Evolutionary conservation across 2,113 vertebrate genomes (phyloP).

Genomic region (Formicarius rufipectus): DNA sequence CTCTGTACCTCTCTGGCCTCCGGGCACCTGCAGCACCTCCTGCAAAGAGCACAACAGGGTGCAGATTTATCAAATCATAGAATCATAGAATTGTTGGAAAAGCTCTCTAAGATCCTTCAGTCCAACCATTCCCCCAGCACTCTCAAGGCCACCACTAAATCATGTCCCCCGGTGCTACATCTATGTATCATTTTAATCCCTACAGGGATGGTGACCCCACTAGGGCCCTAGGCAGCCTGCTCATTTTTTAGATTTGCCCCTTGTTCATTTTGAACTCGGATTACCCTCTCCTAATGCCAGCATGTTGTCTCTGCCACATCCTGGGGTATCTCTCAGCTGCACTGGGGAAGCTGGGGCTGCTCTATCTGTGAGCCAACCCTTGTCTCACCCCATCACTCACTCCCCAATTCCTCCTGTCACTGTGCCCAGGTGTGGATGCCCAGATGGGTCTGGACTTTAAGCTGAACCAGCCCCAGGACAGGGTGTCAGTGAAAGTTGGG

Average conservation of each 20-base stretch:
- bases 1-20: not conserved
- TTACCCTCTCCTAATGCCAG: not conserved
- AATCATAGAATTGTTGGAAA: not conserved
- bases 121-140: not conserved
- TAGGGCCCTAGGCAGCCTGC: not conserved
- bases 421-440: not conserved
- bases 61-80: not conserved
- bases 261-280: accelerated
- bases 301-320: not conserved
- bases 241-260: not conserved
- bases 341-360: not conserved
- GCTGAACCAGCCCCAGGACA: not conserved
- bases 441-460: accelerated
- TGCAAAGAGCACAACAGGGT: not conserved
- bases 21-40: not conserved
- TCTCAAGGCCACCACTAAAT: not conserved
- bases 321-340: not conserved
- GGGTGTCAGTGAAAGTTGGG: accelerated
- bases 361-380: not conserved
- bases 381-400: accelerated
- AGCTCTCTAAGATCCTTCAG: not conserved
- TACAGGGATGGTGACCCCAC: not conserved
- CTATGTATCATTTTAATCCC: not conserved
- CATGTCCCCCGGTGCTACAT: not conserved
- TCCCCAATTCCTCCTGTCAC: not conserved